Percentiles rank a stretch among this genome's conserved stretches.
These are phyloP conservation scores for Syrphus vitripennis DNA, from an alignment of 2,888 invertebrate genomes.

Conservation along the genomic window DNA sequence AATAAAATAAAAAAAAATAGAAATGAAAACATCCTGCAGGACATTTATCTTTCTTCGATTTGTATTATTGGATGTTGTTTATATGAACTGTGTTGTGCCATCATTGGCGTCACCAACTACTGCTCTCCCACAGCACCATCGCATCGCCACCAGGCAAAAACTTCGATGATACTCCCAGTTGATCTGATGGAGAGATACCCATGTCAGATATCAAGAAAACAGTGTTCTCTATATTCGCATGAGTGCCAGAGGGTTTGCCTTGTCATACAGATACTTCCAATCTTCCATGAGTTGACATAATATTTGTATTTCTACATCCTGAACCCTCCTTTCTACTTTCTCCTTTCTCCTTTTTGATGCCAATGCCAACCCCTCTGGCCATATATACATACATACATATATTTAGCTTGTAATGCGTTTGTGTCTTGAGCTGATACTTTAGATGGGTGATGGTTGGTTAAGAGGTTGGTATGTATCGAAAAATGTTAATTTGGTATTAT, in stretches of 20 bases:
- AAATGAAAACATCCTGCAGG: conserved; percentile 68
- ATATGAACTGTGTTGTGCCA: background rate
- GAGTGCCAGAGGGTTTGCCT: conserved; percentile 15
- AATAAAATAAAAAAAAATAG: conserved; percentile 59
- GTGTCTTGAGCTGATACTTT: background rate
- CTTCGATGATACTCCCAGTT: conserved; percentile 11
- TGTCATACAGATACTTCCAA: conserved; percentile 20
- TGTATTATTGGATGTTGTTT: conserved; percentile 44
- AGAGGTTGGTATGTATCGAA: background rate
- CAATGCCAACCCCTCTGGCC: background rate
- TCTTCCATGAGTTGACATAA: conserved; percentile 10
- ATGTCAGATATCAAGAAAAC: conserved; percentile 32
- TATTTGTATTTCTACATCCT: conserved; percentile 24
- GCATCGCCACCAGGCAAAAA: background rate
- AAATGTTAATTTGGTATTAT: conserved; percentile 52
- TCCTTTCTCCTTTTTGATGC: background rate
- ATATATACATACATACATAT: background rate
- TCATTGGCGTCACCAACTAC: background rate
- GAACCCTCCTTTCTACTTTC: too few species aligned
- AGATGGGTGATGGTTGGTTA: background rate
- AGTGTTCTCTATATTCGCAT: conserved; percentile 12
- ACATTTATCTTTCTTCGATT: conserved; percentile 54
- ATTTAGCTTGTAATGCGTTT: background rate
- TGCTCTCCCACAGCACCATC: too few species aligned
- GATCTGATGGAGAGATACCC: background rate